These are phyloP conservation scores for Notolepis coatsorum DNA, from an alignment of 2,797 vertebrate genomes.

Conservation along the genomic window DNA sequence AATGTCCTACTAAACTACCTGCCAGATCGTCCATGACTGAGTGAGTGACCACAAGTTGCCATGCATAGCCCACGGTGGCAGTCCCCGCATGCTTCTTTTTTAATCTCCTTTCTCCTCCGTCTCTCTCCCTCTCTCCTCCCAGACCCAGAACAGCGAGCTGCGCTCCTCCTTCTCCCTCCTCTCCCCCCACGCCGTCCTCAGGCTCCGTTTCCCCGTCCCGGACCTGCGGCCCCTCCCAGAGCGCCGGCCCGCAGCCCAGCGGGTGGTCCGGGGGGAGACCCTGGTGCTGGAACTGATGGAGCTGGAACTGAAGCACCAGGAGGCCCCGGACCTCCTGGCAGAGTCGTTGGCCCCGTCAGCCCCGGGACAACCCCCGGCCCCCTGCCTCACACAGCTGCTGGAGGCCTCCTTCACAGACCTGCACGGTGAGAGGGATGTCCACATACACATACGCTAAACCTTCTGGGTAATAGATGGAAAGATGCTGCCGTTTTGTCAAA, in stretches of 20 bases:
- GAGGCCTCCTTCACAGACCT: conserved; percentile 88
- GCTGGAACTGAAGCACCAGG: conserved; percentile 84
- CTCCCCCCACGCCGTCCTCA: conserved; percentile 84
- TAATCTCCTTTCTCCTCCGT: background rate
- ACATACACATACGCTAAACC: no score
- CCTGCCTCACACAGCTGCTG: conserved; percentile 81
- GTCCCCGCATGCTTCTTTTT: conserved; percentile 9
- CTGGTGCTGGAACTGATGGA: conserved; percentile 86
- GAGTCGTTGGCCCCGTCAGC: conserved; percentile 53
- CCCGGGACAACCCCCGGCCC: conserved; percentile 50
- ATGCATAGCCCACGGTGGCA: no score
- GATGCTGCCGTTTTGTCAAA: background rate
- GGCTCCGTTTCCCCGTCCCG: conserved; percentile 88
- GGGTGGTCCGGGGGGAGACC: conserved; percentile 83
- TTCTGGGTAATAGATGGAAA: background rate
- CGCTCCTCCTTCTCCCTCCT: conserved; percentile 81
- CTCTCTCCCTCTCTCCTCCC: background rate
- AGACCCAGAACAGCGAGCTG: conserved; percentile 74
- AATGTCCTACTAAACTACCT: background rate
- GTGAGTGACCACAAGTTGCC: no score
- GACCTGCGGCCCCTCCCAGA: conserved; percentile 83
- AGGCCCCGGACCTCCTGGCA: conserved; percentile 77
- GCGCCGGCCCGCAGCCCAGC: conserved; percentile 80
- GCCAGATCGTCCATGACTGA: no score
- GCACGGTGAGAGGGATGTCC: conserved; percentile 77